Evolutionary conservation across 2,113 vertebrate species (phyloP).

Genomic region (Cranoglanis bouderius): DNA sequence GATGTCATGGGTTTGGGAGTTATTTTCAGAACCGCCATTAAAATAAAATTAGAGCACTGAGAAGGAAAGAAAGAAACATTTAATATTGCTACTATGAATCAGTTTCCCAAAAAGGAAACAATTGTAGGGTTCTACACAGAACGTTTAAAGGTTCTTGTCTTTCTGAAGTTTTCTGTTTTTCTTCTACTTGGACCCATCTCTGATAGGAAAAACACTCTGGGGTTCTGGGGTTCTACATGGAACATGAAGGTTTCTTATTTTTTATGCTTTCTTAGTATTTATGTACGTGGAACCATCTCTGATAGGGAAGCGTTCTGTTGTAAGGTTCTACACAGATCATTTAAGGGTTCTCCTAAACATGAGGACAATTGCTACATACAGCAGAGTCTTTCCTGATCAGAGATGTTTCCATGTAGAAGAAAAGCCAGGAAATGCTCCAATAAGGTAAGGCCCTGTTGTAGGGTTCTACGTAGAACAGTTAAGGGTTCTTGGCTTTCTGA

Average conservation of each 20-base stretch:
- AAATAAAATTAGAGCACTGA: neutral
- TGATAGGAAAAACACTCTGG: neutral
- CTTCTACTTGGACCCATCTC: neutral
- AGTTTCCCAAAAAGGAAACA: neutral
- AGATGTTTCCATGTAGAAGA: neutral
- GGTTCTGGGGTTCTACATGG: neutral
- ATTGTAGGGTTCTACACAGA: neutral
- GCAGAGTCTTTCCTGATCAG: neutral
- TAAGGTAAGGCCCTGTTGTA: neutral
- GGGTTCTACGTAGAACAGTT: neutral
- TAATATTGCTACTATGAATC: neutral
- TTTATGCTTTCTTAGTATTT: neutral
- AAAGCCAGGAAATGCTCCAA: neutral
- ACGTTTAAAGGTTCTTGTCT: neutral
- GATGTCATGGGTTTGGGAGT: constrained; percentile 16
- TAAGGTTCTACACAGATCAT: neutral
- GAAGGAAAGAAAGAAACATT: neutral
- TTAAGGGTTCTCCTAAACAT: neutral
- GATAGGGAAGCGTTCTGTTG: neutral
- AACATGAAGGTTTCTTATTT: neutral
- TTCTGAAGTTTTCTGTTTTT: neutral
- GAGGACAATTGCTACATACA: neutral
- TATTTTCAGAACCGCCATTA: neutral
- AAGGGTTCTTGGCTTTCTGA: neutral
- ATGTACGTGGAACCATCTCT: neutral